These are phyloP conservation scores for Montipora capricornis DNA, from an alignment of 64 coral and sea anemone genomes.

Conservation along the genomic window DNA sequence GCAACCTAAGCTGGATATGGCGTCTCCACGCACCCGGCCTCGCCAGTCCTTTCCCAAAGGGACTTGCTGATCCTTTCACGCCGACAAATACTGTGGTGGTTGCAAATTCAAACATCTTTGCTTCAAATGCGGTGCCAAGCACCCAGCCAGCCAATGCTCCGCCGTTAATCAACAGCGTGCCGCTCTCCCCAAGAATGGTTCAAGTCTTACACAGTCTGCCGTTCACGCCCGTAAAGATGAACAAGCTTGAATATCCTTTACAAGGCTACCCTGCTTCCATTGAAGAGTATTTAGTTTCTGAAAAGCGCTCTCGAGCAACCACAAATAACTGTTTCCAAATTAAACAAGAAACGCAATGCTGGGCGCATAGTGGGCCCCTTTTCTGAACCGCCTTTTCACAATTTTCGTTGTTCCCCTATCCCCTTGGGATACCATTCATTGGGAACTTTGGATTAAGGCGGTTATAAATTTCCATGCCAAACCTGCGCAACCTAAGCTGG, in stretches of 20 bases:
- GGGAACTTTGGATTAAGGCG: constrained; percentile 3
- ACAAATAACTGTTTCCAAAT: too few relatives aligned
- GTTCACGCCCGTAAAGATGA: background rate
- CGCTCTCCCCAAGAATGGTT: background rate
- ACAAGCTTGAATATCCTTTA: background rate
- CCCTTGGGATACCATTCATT: background rate
- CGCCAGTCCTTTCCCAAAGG: background rate
- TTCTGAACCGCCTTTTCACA: background rate
- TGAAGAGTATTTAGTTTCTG: background rate
- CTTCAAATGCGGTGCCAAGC: background rate
- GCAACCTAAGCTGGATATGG: background rate
- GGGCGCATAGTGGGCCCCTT: too few relatives aligned
- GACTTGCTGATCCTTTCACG: background rate
- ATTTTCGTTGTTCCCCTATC: background rate
- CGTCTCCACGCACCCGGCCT: background rate
- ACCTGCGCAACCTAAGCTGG: background rate
- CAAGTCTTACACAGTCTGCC: background rate
- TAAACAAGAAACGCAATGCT: too few relatives aligned
- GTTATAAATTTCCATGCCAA: background rate
- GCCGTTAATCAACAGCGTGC: background rate
- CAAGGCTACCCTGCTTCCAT: background rate
- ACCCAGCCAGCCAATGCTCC: background rate
- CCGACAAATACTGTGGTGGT: background rate
- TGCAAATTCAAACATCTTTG: background rate
- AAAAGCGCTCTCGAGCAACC: background rate